phyloP scores from a whole-genome alignment of 1,140 invertebrate genomes.

The Bombus confusus region DNA sequence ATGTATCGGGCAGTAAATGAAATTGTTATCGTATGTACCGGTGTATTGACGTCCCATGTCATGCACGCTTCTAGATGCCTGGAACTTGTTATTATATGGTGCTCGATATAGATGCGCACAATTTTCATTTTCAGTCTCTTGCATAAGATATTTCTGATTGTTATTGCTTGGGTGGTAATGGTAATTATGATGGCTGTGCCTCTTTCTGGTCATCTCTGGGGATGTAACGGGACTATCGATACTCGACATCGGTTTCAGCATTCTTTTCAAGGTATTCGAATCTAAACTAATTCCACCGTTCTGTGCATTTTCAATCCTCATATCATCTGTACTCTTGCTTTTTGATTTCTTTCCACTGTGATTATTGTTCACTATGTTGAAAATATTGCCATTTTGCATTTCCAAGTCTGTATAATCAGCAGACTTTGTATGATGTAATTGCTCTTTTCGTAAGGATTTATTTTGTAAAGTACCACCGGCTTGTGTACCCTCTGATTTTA shows the following conservation, averaged over 20 bases:
- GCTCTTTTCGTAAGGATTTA: constrained; percentile 86
- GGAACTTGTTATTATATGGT: constrained; percentile 82
- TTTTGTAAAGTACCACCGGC: constrained; percentile 87
- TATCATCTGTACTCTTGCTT: constrained; percentile 95
- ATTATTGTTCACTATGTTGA: constrained; percentile 89
- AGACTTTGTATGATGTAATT: constrained; percentile 88
- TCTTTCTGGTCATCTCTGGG: constrained; percentile 91
- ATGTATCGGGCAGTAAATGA: not conserved
- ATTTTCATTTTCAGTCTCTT: constrained; percentile 79
- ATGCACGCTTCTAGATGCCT: constrained; percentile 81
- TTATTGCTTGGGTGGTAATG: constrained; percentile 83
- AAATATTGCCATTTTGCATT: constrained; percentile 83
- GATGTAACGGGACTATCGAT: constrained; percentile 93
- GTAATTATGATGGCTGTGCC: constrained; percentile 84
- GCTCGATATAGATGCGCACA: constrained; percentile 78
- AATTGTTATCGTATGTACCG: constrained; percentile 64
- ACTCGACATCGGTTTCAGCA: constrained; percentile 96
- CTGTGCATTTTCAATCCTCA: constrained; percentile 85
- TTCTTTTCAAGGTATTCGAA: constrained; percentile 94
- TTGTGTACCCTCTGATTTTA: constrained; percentile 91
- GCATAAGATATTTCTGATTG: constrained; percentile 81
- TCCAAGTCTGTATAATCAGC: constrained; percentile 90
- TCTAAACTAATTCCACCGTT: constrained; percentile 85
- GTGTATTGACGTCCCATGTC: constrained; percentile 79
- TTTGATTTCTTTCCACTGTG: constrained; percentile 86